Evolutionary conservation across 2,113 vertebrate species (phyloP), one percentile per base, ranked within the genome.

Genomic region (Sula dactylatra): DNA sequence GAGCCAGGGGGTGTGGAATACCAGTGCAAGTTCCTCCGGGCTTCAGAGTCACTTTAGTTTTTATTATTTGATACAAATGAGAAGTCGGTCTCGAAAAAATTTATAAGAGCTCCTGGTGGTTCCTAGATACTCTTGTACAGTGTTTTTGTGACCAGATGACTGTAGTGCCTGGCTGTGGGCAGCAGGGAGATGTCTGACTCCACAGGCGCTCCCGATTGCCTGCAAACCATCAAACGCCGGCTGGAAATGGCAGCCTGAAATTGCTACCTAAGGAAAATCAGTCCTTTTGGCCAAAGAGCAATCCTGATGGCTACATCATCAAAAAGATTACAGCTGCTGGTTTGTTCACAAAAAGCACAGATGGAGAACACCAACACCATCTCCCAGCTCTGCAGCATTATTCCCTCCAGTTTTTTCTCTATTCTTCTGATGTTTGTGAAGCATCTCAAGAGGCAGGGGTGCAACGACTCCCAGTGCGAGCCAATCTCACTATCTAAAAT

Each of bases 381-480:
- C 73, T 93, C 88, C 80, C 82, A 77, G 58, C 62, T 64, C 76
- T 4, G 5, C 70, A 82, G 67, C 40, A 5, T 56, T 56, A 38
- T 66, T 85, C 50, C 65, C 58, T 79, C 52, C 3, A 7, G 10
- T 55, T 61, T n/a, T 13, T 71, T 52, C 70, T 64, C n/a, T 31
- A 1, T 76, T 93, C 76, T 52, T 47, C 40, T 84, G 93, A 32
- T 50, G 38, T 65, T 89, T 65, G 18, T 40, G 49, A 81, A 94
- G 58, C 71, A 16, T 32, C 83, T 70, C 26, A 5, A 72, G 61
- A 87, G 55, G 65, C 65, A 47, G 54, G 19, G 12, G 22, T 59
- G 90, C 78, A 58, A 29, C 0, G 2, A 1, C 38, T 70, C 42
- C 77, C 79, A 9, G 0, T 0, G 4, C 40, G 74, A 77, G 26